Percentiles rank a stretch among this genome's conserved stretches.
These are phyloP conservation scores for Champsocephalus gunnari DNA, from an alignment of 2,797 vertebrate species.

Conservation along the genomic window DNA sequence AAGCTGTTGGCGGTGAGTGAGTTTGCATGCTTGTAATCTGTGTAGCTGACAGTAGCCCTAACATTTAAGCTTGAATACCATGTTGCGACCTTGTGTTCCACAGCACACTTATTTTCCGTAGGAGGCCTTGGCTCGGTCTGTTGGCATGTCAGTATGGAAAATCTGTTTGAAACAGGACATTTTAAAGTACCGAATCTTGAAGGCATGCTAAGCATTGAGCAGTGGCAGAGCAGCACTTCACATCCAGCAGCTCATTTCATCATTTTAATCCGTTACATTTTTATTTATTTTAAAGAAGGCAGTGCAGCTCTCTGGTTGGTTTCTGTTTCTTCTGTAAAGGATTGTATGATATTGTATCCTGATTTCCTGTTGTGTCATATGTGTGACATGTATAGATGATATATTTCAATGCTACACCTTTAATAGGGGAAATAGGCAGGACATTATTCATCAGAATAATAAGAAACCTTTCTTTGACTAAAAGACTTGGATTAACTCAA, in stretches of 20 bases:
- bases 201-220: not conserved
- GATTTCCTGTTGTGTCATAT: not conserved
- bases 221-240: not conserved
- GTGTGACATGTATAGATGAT: not conserved
- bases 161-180: conserved; percentile 46
- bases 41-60: conserved; percentile 11
- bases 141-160: conserved; percentile 45
- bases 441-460: not conserved
- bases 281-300: not conserved
- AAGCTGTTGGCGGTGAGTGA: conserved; percentile 90
- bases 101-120: conserved; percentile 45
- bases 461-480: not conserved
- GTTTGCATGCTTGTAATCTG: conserved; percentile 28
- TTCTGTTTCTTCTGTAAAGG: not conserved
- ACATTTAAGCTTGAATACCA: conserved; percentile 44
- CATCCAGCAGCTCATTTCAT: not conserved
- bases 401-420: not conserved
- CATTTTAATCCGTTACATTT: not conserved
- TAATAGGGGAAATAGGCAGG: not conserved
- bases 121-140: conserved; percentile 56
- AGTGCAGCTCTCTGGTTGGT: not conserved
- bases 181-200: conserved; percentile 23
- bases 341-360: not conserved
- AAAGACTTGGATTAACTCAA: not conserved
- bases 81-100: conserved; percentile 47